Conservation (phyloP, 2,888 invertebrate genomes). For the Agrenia bidenticulata region DNA sequence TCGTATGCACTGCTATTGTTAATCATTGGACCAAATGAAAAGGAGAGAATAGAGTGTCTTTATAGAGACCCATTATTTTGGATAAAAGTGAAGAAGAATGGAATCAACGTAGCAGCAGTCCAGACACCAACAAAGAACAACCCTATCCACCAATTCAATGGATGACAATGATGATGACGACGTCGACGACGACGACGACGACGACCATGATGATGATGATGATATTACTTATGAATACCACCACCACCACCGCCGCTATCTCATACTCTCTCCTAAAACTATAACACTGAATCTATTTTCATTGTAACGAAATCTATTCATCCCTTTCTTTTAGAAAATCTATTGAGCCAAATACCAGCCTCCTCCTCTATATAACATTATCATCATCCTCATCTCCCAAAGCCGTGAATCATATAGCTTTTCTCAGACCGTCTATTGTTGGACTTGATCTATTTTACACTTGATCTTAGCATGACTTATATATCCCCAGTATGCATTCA, state of each 20-base stretch:
- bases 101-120: slow-evolving; percentile 4
- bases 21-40: slow-evolving; percentile 53
- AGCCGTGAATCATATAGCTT: no score
- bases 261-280: slow-evolving; percentile 6
- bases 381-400: no score
- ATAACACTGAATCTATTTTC: background rate
- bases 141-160: slow-evolving; percentile 3
- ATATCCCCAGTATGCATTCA: no score
- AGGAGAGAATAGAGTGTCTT: slow-evolving; percentile 7
- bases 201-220: slow-evolving; percentile 1
- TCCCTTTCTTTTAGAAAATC: slow-evolving; percentile 9
- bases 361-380: no score
- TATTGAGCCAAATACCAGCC: background rate
- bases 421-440: no score
- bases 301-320: slow-evolving; percentile 8
- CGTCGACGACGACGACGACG: background rate
- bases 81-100: slow-evolving; percentile 12
- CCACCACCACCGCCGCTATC: no score
- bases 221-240: slow-evolving; percentile 1
- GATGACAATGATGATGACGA: slow-evolving; percentile 4
- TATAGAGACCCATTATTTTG: slow-evolving; percentile 4
- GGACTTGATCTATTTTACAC: no score
- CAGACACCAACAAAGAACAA: background rate
- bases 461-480: no score
- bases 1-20: slow-evolving; percentile 52